Percentiles rank a stretch among this genome's conserved stretches.
phyloP scores from a whole-genome alignment of 1,140 invertebrate genomes.

The Aphaenogaster floridana region DNA sequence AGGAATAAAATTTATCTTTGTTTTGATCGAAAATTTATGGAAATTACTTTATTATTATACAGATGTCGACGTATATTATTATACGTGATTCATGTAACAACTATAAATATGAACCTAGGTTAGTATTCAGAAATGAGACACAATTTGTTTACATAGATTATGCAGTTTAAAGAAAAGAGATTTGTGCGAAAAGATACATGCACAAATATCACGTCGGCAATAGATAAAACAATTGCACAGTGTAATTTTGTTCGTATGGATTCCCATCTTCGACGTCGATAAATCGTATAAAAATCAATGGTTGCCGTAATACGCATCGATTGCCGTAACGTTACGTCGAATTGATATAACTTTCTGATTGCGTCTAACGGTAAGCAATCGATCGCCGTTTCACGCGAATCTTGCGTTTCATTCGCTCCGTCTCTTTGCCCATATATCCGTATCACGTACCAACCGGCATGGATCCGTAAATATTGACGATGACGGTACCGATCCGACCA shows the following conservation, averaged over 20 bases:
- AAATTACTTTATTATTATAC: too few relatives aligned
- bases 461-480: slow-evolving; percentile 69
- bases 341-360: slow-evolving; percentile 37
- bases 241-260: background rate
- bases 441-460: slow-evolving; percentile 27
- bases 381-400: background rate
- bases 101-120: background rate
- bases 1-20: too few relatives aligned
- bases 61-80: background rate
- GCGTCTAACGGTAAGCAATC: slow-evolving; percentile 26
- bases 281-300: background rate
- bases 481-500: slow-evolving; percentile 37
- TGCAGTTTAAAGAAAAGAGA: background rate
- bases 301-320: slow-evolving; percentile 1
- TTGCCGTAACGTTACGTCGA: background rate
- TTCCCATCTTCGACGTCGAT: background rate
- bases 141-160: slow-evolving; percentile 21
- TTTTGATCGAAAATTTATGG: too few relatives aligned
- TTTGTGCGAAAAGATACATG: background rate
- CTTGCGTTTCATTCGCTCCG: background rate
- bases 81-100: background rate
- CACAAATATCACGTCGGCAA: slow-evolving; percentile 42
- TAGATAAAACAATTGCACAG: background rate
- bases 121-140: background rate
- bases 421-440: slow-evolving; percentile 29